These are phyloP conservation scores for Nomada ruficornis DNA, from an alignment of 2,888 invertebrate genomes.

Conservation along the genomic window DNA sequence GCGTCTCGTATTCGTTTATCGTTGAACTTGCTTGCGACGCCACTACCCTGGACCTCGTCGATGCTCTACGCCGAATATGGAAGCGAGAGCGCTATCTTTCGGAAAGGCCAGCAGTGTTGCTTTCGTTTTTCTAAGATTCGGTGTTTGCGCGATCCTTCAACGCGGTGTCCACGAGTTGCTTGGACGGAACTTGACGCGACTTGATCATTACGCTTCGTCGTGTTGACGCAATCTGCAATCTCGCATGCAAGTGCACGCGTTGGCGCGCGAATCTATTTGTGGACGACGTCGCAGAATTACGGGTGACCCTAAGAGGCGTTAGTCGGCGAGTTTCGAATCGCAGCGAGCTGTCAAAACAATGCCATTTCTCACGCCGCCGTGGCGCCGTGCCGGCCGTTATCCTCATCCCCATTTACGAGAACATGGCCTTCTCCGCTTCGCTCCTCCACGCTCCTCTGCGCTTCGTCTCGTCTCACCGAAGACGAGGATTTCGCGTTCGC, in stretches of 20 bases:
- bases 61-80: too few relatives aligned
- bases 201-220: constrained; percentile 20
- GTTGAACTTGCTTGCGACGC: constrained; percentile 31
- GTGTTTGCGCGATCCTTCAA: neutral
- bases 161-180: too few relatives aligned
- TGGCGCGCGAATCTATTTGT: constrained; percentile 22
- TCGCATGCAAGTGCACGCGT: neutral
- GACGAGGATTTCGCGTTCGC: constrained; percentile 49
- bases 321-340: constrained; percentile 61
- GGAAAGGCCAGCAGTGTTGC: too few relatives aligned
- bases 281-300: constrained; percentile 44
- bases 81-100: too few relatives aligned
- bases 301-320: constrained; percentile 30
- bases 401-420: constrained; percentile 79
- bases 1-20: constrained; percentile 19
- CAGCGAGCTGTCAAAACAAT: constrained; percentile 80
- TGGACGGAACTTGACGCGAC: neutral
- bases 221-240: neutral
- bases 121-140: neutral
- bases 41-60: constrained; percentile 17
- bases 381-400: constrained; percentile 65
- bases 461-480: constrained; percentile 55
- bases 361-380: constrained; percentile 76
- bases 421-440: constrained; percentile 57
- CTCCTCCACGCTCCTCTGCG: constrained; percentile 47